Base-by-base conservation (phyloP, 2,113 vertebrate genomes). In the Sinocyclocheilus maitianheensis region DNA sequence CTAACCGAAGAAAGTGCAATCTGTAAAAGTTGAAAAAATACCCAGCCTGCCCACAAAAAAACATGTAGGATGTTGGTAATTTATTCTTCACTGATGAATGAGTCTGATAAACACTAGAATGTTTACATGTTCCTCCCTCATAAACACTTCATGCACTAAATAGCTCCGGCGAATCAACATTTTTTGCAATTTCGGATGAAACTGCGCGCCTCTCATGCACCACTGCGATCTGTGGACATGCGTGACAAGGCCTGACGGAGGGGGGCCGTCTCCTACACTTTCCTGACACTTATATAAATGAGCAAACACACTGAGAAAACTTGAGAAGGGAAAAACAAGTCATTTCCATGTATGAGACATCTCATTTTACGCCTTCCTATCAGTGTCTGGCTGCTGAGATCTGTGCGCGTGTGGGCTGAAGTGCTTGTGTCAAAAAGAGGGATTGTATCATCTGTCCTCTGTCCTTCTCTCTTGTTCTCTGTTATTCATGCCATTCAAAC, bases 361-460 rank as follows among this genome's bases (percentile, higher is more conserved):
- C 88, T 87, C 88, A 89, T 87, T 89, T 87, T 85, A 85, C 80
- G 88, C 88, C 79, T 85, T 87, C 86, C 87, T 89, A 89, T 89
- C 88, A 89, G 76, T 83, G 86, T 89, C 86, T 89, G 76, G 67
- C 81, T 90, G 65, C 79, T 74, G 89, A 91, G 88, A 87, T 89
- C 85, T 85, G 79, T 71, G 62, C 65, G 62, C 72, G 63, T 88
- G 87, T 88, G 77, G 83, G 88, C 87, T 62, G 87, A 90, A 51
- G 87, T 78, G 80, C 76, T 88, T 30, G 80, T 89, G 89, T 89
- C 86, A 87, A 90, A 87, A 88, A 89, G 90, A 91, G 91, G 83
- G 89, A 91, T 90, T 87, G 87, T 85, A 89, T 86, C 85, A 87
- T 86, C 90, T 84, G 87, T 84, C 87, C 87, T 87, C 86, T 83